phyloP scores from a whole-genome alignment of 2,797 vertebrate species.

The Falco biarmicus region DNA sequence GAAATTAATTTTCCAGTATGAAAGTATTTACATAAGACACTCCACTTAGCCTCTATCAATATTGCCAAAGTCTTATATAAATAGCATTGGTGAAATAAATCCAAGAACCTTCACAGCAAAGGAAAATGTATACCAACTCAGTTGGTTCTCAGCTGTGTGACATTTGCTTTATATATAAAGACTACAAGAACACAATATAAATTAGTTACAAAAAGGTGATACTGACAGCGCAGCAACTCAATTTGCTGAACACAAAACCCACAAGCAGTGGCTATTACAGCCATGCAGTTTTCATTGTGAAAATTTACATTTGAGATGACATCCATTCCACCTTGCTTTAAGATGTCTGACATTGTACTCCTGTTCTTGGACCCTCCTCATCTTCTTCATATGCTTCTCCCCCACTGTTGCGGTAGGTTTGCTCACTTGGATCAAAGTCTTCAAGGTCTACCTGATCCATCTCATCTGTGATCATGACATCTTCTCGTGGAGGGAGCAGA shows the following conservation, averaged over 20 bases:
- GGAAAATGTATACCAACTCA: conserved; percentile 19
- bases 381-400: conserved; percentile 90
- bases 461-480: conserved; percentile 88
- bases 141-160: conserved; percentile 29
- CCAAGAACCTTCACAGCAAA: conserved; percentile 52
- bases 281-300: conserved; percentile 73
- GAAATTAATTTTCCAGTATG: conserved; percentile 66
- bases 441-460: conserved; percentile 93
- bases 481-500: conserved; percentile 88
- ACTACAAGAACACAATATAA: conserved; percentile 76
- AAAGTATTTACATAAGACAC: conserved; percentile 63
- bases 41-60: conserved; percentile 32
- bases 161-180: conserved; percentile 61
- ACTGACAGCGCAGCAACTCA: conserved; percentile 69
- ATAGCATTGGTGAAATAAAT: conserved; percentile 19
- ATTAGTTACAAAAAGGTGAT: conserved; percentile 73
- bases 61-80: conserved; percentile 59
- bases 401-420: conserved; percentile 75
- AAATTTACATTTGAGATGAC: conserved; percentile 43
- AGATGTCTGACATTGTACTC: conserved; percentile 93
- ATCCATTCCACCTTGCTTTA: conserved; percentile 44
- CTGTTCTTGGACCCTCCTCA: conserved; percentile 80
- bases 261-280: conserved; percentile 65
- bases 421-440: conserved; percentile 81
- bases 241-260: conserved; percentile 67